A percentile compares a stretch with the other conserved stretches of the same genome.
phyloP scores from a whole-genome alignment of 2,797 vertebrate species.

The Chromobotia macracanthus region DNA sequence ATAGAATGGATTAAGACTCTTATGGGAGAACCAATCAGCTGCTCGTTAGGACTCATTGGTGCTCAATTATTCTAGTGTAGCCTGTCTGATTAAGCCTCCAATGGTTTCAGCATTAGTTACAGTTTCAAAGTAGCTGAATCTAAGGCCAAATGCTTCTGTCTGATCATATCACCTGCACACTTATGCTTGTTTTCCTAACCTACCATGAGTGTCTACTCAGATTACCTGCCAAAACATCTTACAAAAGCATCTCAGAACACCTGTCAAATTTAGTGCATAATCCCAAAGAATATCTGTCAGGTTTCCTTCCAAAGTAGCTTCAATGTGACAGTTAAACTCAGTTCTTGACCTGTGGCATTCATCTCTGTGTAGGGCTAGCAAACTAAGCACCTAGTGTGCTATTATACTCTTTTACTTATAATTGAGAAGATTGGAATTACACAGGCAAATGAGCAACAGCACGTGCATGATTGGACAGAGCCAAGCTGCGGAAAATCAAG shows the following conservation, averaged over 20 bases:
- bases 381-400: conserved; percentile 21
- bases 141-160: conserved; percentile 25
- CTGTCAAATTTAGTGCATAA: conserved; percentile 55
- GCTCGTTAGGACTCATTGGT: conserved; percentile 52
- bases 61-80: conserved; percentile 64
- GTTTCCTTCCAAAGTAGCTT: conserved; percentile 34
- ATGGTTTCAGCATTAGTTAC: conserved; percentile 29
- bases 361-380: neutral
- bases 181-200: conserved; percentile 5
- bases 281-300: conserved; percentile 50
- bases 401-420: conserved; percentile 29
- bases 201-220: conserved; percentile 26
- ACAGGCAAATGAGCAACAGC: conserved; percentile 49
- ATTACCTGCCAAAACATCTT: conserved; percentile 62
- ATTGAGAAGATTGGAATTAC: conserved; percentile 53
- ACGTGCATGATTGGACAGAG: conserved; percentile 50
- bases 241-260: conserved; percentile 46
- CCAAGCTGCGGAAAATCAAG: conserved; percentile 68
- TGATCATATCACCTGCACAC: conserved; percentile 51
- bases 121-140: neutral
- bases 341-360: conserved; percentile 39
- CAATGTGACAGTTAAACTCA: conserved; percentile 32
- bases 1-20: conserved; percentile 24
- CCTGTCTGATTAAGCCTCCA: conserved; percentile 59
- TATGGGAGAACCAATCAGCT: conserved; percentile 45